Evolutionary conservation across 2,113 vertebrate genomes (phyloP).

Genomic region (Trichomycterus rosablanca): DNA sequence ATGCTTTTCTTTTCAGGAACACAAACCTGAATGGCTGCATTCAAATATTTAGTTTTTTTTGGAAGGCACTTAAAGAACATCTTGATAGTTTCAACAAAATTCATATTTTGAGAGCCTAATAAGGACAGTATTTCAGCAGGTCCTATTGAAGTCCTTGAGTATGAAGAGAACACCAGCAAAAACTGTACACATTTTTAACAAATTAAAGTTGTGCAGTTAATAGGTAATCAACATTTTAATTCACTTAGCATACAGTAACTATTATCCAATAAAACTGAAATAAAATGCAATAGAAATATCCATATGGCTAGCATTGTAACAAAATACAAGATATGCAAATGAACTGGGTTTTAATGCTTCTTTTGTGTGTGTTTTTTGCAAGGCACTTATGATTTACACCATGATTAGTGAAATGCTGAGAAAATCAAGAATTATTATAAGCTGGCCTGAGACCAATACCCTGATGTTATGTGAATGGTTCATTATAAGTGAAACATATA

Average conservation of each 20-base stretch:
- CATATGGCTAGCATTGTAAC: constrained; percentile 47
- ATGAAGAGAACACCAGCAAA: constrained; percentile 28
- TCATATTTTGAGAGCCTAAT: constrained; percentile 1
- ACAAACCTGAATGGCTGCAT: constrained; percentile 45
- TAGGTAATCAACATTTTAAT: constrained; percentile 56
- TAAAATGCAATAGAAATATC: constrained; percentile 44
- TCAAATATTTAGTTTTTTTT: constrained; percentile 42
- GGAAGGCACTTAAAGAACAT: constrained; percentile 47
- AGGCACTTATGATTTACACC: constrained; percentile 62
- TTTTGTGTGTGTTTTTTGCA: constrained; percentile 25
- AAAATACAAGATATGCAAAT: constrained; percentile 39
- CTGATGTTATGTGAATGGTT: constrained; percentile 50
- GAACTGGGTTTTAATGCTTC: constrained; percentile 34
- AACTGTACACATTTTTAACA: constrained; percentile 42
- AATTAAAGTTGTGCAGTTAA: constrained; percentile 35
- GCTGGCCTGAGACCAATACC: constrained; percentile 48
- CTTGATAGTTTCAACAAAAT: constrained; percentile 12
- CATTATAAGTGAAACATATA: constrained; percentile 55
- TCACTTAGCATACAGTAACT: constrained; percentile 55
- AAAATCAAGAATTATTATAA: constrained; percentile 52
- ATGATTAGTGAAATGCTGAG: constrained; percentile 58
- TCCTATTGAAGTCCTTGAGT: constrained; percentile 15
- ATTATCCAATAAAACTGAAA: constrained; percentile 44
- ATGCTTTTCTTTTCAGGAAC: constrained; percentile 53
- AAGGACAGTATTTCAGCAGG: constrained; percentile 2